Evolutionary conservation across 2,797 vertebrate species (phyloP).

Genomic region (Pseudomugil tenellus): DNA sequence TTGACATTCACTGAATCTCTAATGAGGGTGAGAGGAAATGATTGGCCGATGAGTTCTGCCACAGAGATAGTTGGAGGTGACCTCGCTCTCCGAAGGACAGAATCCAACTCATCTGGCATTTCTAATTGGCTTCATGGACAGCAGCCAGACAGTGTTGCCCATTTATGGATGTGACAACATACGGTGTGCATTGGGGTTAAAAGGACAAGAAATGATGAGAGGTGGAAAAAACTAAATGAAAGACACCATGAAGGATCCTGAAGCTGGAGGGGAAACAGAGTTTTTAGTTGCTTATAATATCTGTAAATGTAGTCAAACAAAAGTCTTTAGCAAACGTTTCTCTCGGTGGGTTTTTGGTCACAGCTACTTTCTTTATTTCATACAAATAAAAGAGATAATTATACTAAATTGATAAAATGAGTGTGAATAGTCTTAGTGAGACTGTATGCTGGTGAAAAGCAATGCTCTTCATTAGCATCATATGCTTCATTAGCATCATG

Average conservation of each 20-base stretch:
- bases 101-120: constrained; percentile 62
- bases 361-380: not conserved
- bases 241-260: not conserved
- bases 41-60: constrained; percentile 74
- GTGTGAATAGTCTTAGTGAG: no score
- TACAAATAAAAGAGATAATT: no score
- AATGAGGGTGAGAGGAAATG: constrained; percentile 78
- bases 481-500: no score
- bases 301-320: not conserved
- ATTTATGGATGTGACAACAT: constrained; percentile 50
- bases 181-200: constrained; percentile 55
- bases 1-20: constrained; percentile 73
- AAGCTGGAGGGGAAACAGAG: not conserved
- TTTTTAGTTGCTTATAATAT: not conserved
- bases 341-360: not conserved
- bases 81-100: constrained; percentile 76
- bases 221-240: not conserved
- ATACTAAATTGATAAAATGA: no score
- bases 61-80: constrained; percentile 67
- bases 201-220: constrained; percentile 53
- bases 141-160: constrained; percentile 65
- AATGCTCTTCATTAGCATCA: no score
- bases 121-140: constrained; percentile 72
- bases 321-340: not conserved
- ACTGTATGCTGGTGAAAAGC: no score